Base-by-base conservation (phyloP, 2,888 invertebrate species). In the Electrophaes corylata region DNA sequence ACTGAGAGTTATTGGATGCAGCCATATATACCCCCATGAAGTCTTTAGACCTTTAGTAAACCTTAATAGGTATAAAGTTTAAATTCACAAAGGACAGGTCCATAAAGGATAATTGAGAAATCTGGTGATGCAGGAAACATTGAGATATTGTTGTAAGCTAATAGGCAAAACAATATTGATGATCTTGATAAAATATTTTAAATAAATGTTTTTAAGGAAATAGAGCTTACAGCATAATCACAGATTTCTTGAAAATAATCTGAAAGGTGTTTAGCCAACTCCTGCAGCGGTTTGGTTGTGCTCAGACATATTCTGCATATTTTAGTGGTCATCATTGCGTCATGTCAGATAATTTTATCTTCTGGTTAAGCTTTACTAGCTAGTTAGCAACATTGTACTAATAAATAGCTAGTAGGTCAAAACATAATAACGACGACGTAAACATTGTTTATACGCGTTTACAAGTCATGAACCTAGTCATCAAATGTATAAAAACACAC, bases 211-310 rank as follows among this genome's bases (percentile, higher is more conserved):
- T 29, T 0, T 8, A 10, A 29, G 10, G 26, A 29, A n/a, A 11
- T 26, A 44, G 0, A 8, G n/a, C 49, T 53, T 41, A 53, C 53
- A 33, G 46, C 29, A 47, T 53, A 53, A 0, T 53, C 53, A n/a
- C 53, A 53, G 20, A 53, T 40, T 12, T 53, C 53, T 16, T 40
- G 53, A 11, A 53, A 53, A 23, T 53, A 53, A n/a, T 53, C 40
- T n/a, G 46, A 31, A 5, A 53, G 53, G 1, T 29, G 14, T 31
- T 46, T 53, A 2, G 33, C 53, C 40, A 53, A 23, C 33, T 53
- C 40, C 2, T 20, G 29, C 31, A 53, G 8, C n/a, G 46, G 53
- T 19, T 46, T 40, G 0, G 31, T 26, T 5, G 40, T 53, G 23
- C 23, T 46, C n/a, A 53, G 23, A 20, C 53, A 53, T 3, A 53